Evolutionary conservation across 2,888 invertebrate species (phyloP), one percentile per base, ranked within the genome.

Genomic region (Leptinotarsa juncta): DNA sequence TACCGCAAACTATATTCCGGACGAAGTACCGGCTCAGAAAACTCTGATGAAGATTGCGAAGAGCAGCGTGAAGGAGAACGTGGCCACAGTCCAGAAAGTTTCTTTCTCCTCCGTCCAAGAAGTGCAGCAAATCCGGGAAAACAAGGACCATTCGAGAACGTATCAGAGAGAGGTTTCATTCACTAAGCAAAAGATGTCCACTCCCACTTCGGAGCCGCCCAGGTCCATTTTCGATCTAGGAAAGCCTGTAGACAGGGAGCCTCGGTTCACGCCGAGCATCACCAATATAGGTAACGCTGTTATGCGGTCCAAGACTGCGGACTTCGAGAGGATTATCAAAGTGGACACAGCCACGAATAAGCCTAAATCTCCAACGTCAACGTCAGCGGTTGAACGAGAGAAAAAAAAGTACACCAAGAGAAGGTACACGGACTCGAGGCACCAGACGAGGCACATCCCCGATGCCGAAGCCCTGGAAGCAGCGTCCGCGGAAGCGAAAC

Each of bases 251-350:
- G 82, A 83, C 71, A 77, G 81, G 14, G 89, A 89, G 74, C 88
- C 89, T 10, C 88, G 86, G 79, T 84, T 87, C 71, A 88, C 91
- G 26, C 89, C 92, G 0, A 91, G 91, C 83, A 93, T 93, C 82
- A 90, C 91, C 0, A 92, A 90, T 81, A 93, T 93, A 79, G 92
- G 93, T 4, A 92, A 91, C 68, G 92, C 91, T 26, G 92, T 93
- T 26, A 84, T 93, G 77, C 89, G 91, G 78, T 93, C 92, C 3
- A 92, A 92, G 86, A 93, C 93, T 0, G 92, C 92, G 0, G 93
- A 93, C 82, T 92, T 93, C 81, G 93, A 93, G 82, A 88, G 91
- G 81, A 91, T 92, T 85, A 85, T 89, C 67, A 88, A 84, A 80
- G 91, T 91, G 67, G 85, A 88, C 81, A 90, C 91, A 76, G 88